Conservation (phyloP, 2,888 invertebrate genomes). For the Schrankia costaestrigalis region DNA sequence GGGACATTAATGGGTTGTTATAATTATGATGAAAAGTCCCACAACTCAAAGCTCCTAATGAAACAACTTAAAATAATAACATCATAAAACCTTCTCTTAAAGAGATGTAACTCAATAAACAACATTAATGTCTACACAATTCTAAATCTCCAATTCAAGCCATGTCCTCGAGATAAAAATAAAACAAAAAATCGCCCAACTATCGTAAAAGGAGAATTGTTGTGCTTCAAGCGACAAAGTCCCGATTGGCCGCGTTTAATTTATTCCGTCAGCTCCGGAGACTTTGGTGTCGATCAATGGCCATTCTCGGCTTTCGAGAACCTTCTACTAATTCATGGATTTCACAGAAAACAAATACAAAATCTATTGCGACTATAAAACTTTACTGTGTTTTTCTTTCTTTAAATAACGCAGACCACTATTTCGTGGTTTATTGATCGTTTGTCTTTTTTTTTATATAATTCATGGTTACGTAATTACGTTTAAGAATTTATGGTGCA, state of each 20-base stretch:
- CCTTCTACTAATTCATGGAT: not conserved
- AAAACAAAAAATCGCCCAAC: constrained; percentile 17
- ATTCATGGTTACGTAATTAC: constrained; percentile 11
- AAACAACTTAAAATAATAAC: too few species aligned
- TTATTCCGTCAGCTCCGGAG: constrained; percentile 26
- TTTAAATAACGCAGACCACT: constrained; percentile 3
- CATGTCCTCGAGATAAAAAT: constrained; percentile 25
- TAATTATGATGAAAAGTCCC: too few species aligned
- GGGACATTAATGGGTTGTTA: too few species aligned
- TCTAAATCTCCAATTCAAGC: too few species aligned
- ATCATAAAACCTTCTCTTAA: too few species aligned
- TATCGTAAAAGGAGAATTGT: constrained; percentile 24
- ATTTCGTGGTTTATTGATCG: constrained; percentile 7
- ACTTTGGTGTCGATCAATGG: constrained; percentile 28
- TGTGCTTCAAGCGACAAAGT: constrained; percentile 18
- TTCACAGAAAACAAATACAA: not conserved
- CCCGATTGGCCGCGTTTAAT: constrained; percentile 29
- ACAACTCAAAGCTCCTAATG: too few species aligned
- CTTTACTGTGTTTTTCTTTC: constrained; percentile 11
- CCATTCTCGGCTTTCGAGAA: constrained; percentile 14
- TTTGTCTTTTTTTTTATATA: constrained; percentile 10
- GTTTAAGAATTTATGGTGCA: too few species aligned
- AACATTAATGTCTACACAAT: too few species aligned
- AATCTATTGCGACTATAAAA: constrained; percentile 15
- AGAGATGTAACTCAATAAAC: too few species aligned